Evolutionary conservation across 2,113 vertebrate genomes (phyloP).

Genomic region (Sakesphorus luctuosus): DNA sequence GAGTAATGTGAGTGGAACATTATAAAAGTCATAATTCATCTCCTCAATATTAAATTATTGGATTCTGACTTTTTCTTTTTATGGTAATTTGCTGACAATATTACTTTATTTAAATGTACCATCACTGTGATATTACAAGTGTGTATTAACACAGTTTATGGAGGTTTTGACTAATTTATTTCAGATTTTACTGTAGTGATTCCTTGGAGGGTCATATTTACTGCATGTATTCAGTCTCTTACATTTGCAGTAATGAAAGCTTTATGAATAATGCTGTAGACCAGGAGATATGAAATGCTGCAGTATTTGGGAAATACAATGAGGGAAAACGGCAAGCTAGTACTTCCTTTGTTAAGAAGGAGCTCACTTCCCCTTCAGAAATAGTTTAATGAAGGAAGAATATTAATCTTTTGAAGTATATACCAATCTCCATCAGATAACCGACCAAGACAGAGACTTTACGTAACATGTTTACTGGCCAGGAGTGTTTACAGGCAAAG

Average conservation of each 20-base stretch:
- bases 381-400: background rate
- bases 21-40: conserved; percentile 38
- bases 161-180: conserved; percentile 39
- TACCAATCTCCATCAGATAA: background rate
- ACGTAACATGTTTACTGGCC: background rate
- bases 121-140: background rate
- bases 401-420: background rate
- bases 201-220: conserved; percentile 22
- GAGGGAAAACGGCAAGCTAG: background rate
- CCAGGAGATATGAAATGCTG: background rate
- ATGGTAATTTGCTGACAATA: conserved; percentile 40
- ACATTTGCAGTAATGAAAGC: conserved; percentile 1
- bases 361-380: background rate
- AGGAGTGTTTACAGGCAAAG: background rate
- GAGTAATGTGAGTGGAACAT: conserved; percentile 2
- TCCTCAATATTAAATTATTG: background rate
- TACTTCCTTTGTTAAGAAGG: background rate
- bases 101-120: conserved; percentile 10
- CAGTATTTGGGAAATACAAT: background rate
- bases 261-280: background rate
- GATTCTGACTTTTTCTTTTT: conserved; percentile 19
- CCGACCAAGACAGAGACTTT: background rate
- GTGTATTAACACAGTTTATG: background rate
- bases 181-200: background rate
- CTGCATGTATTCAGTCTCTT: background rate